A percentile compares a stretch with the other conserved stretches of the same genome.
Conservation (phyloP, 2,888 invertebrate species). For the Plemyria rubiginata region DNA sequence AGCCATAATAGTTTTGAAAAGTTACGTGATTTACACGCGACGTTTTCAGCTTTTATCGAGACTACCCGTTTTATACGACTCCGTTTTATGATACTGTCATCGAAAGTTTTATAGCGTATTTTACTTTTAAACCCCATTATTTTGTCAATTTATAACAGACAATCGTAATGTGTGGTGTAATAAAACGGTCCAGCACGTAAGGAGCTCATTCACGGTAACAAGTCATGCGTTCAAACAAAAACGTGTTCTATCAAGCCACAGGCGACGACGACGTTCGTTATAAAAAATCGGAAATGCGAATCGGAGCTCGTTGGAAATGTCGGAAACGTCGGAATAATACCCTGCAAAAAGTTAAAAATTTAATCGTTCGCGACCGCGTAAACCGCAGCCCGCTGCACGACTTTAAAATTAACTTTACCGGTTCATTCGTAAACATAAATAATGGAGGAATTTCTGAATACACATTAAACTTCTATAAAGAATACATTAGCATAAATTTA, state of each 20-base stretch:
- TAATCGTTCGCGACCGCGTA: constrained; percentile 69
- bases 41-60: constrained; percentile 77
- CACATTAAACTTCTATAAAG: constrained; percentile 85
- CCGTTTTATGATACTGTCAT: constrained; percentile 73
- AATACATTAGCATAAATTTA: constrained; percentile 86
- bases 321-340: background rate
- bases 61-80: constrained; percentile 67
- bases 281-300: constrained; percentile 63
- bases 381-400: constrained; percentile 74
- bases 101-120: constrained; percentile 71
- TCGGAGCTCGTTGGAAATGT: constrained; percentile 59
- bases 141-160: constrained; percentile 61
- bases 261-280: constrained; percentile 43
- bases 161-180: constrained; percentile 45
- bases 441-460: constrained; percentile 84
- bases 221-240: constrained; percentile 53
- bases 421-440: constrained; percentile 85
- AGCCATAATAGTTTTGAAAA: constrained; percentile 84
- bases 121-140: constrained; percentile 66
- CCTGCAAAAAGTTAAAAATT: constrained; percentile 64
- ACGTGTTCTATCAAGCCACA: constrained; percentile 49
- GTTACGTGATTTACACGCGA: constrained; percentile 83
- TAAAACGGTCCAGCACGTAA: constrained; percentile 51
- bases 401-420: constrained; percentile 84
- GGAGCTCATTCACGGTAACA: constrained; percentile 53